Evolutionary conservation across 1,140 invertebrate genomes (phyloP), one percentile per base, ranked within the genome.

Genomic region (Heterodera schachtii): DNA sequence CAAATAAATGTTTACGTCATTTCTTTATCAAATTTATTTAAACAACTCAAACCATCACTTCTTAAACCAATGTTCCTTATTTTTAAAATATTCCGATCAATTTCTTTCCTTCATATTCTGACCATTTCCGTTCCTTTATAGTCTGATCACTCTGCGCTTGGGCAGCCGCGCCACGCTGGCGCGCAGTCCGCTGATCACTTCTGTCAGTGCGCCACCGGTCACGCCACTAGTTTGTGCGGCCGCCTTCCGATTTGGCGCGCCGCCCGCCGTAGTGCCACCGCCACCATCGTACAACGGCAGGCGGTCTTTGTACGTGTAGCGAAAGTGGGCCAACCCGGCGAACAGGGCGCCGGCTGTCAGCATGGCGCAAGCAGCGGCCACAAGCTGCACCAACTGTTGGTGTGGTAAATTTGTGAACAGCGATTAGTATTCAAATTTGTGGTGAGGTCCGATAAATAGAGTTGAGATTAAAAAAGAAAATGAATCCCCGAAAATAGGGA

Each of bases 121-220:
- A 31, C 31, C 31, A 31, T 31, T 31, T 31, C 31, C 31, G 31
- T 31, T 31, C 31, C 31, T 31, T 70, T 47, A 78, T 41, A 78
- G 77, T 69, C 77, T 64, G 13, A 46, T 46, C 66, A 78, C 77
- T 46, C 47, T 78, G 47, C 66, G 52, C 46, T 49, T 78, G 43
- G 77, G 77, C 6, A 78, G 52, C 3, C 77, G 77, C n/a, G 64
- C 77, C 13, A 78, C 11, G 47, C 41, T 78, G 47, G 64, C 60
- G 5, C 64, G n/a, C 60, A 78, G 47, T 9, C 49, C 60, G 31
- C 64, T 69, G 47, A 78, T 13, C 66, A 49, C 41, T 46, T 78
- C 77, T 21, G 60, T 69, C 3, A 78, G 66, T 43, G 47, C 70
- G 44, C 11, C 44, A 46, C 31, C 57, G 57, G 57, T 64, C 16